These are phyloP conservation scores for Amaurobius ferox DNA, from an alignment of 2,888 invertebrate species.

Conservation along the genomic window DNA sequence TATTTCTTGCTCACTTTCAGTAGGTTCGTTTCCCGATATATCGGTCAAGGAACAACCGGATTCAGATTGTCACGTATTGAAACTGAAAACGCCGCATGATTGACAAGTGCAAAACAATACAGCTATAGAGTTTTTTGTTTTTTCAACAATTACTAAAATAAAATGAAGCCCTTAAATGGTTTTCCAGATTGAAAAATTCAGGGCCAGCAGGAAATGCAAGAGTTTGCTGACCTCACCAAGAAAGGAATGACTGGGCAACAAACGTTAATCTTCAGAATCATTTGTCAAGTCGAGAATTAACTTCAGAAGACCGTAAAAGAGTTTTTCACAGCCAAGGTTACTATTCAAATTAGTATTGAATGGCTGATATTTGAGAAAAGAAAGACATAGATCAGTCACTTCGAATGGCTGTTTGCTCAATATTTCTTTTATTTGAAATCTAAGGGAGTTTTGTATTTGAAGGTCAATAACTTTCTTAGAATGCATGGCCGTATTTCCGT, in stretches of 20 bases:
- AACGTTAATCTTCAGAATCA: too few species aligned
- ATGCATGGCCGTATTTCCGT: too few species aligned
- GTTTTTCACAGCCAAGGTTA: too few species aligned
- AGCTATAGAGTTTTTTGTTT: constrained; percentile 15
- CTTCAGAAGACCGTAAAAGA: too few species aligned
- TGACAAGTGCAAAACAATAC: constrained; percentile 42
- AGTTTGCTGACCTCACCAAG: background rate
- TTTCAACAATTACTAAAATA: background rate
- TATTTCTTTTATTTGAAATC: too few species aligned
- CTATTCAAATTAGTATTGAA: too few species aligned
- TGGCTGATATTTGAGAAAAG: too few species aligned
- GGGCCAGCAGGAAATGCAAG: background rate
- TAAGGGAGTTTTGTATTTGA: too few species aligned
- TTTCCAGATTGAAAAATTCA: background rate
- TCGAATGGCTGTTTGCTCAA: too few species aligned
- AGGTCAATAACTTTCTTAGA: too few species aligned
- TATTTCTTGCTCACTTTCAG: background rate
- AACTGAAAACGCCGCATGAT: constrained; percentile 7
- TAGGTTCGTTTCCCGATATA: background rate
- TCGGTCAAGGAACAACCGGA: constrained; percentile 50
- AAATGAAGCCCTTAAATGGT: constrained; percentile 11
- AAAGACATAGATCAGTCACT: too few species aligned
- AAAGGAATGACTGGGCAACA: background rate
- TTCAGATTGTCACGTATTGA: constrained; percentile 2
- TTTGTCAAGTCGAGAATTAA: too few species aligned